Percentiles rank a stretch among this genome's conserved stretches.
phyloP scores from a whole-genome alignment of 2,888 invertebrate species.

The Cryptosula pallasiana region DNA sequence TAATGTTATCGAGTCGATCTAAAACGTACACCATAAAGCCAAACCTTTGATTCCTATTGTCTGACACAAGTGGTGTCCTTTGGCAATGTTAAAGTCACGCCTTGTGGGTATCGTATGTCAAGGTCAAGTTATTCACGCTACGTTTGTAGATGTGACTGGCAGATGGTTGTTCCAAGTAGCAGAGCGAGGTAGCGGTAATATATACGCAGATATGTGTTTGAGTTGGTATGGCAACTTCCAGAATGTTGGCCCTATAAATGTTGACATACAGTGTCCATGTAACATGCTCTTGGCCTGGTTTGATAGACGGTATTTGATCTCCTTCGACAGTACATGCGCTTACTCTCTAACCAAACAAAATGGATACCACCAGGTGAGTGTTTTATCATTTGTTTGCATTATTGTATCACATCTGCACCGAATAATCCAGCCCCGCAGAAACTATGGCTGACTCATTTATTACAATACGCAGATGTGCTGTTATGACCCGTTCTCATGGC shows the following conservation, averaged over 20 bases:
- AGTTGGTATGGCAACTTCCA: not conserved
- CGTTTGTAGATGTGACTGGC: not conserved
- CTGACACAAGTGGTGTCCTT: no score
- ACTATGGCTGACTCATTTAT: no score
- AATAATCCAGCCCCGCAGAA: no score
- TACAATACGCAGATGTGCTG: constrained; percentile 18
- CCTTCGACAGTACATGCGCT: not conserved
- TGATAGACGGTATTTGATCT: not conserved
- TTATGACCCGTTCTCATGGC: not conserved
- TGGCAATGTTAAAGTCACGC: no score
- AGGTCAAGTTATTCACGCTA: no score
- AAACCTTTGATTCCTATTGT: no score
- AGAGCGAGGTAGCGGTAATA: not conserved
- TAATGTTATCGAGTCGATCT: no score
- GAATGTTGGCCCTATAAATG: not conserved
- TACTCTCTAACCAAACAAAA: not conserved
- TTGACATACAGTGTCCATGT: not conserved
- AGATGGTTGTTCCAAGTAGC: constrained; percentile 8
- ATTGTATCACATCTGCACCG: no score
- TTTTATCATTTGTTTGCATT: no score
- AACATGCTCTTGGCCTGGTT: not conserved
- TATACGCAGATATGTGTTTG: not conserved
- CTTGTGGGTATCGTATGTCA: no score
- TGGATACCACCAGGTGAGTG: not conserved
- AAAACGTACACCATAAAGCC: no score